Evolutionary conservation across 2,113 vertebrate species (phyloP), one percentile per base, ranked within the genome.

Genomic region (Piprites chloris): DNA sequence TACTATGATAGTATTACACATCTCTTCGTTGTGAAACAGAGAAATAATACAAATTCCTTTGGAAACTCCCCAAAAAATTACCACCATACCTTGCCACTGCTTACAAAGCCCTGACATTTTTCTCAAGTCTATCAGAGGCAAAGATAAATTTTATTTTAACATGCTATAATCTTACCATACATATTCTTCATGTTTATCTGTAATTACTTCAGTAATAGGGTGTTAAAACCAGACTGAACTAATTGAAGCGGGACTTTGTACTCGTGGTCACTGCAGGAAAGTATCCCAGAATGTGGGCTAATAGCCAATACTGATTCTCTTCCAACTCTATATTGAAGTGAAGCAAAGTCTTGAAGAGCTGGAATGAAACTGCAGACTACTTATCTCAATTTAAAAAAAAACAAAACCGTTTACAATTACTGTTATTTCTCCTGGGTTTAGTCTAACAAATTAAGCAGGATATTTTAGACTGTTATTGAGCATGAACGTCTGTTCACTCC

Each of bases 281-380:
- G 55, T 61, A 94, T 37, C 61, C 21, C 68, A 91, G 68, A 84
- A 82, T 23, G 47, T 28, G 49, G 56, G 68, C 73, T 91, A 72
- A 67, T 9, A 5, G 78, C 85, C 95, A 96, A 55, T 32, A 68
- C 11, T 19, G 44, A 83, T 39, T 62, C 39, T 61, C 37, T 90
- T 96, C 72, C 90, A 95, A 94, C 50, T 78, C 66, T 81, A 39
- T 52, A 80, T 59, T 78, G 77, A 93, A 80, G 47, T 44, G 16
- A 7, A 91, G 76, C 33, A 66, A 94, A 91, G 63, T 35, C 55
- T 66, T 24, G 13, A 68, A 88, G 41, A 47, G 47, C 50, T 76
- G 41, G 49, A 93, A 92, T 28, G 61, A 69, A 87, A 47, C 12
- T 42, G 28, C 24, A 76, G 52, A 33, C 46, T 53, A 53, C 42